Percentiles rank a stretch among this genome's conserved stretches.
Evolutionary conservation across 2,888 invertebrate genomes (phyloP).

Genomic region (Synanthedon formicaeformis): DNA sequence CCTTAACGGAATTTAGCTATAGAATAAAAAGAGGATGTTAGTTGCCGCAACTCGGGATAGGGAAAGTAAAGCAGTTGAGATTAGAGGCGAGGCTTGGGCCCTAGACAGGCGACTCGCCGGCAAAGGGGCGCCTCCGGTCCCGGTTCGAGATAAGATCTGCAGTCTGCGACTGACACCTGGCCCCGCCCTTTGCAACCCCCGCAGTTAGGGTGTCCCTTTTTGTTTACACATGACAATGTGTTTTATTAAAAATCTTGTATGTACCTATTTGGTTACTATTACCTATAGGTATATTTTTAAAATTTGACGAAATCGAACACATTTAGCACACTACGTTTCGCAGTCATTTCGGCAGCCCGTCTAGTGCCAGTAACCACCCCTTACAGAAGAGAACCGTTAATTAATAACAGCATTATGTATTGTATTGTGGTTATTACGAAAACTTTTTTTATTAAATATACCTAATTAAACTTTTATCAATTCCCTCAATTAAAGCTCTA

Average conservation of each 20-base stretch:
- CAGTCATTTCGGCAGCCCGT: no score
- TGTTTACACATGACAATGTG: slow-evolving; percentile 17
- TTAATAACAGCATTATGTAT: no score
- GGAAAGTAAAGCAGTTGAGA: no score
- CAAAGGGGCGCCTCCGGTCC: slow-evolving; percentile 19
- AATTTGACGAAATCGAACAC: no score
- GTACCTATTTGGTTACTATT: neutral
- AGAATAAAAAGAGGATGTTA: no score
- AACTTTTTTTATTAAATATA: neutral
- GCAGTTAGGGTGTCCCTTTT: slow-evolving; percentile 23
- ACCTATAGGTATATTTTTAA: neutral
- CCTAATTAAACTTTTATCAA: neutral
- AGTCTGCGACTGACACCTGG: slow-evolving; percentile 59
- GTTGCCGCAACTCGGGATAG: no score
- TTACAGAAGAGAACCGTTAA: no score
- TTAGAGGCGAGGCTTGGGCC: slow-evolving; percentile 3
- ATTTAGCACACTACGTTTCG: no score
- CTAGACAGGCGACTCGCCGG: slow-evolving; percentile 7
- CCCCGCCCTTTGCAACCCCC: slow-evolving; percentile 50
- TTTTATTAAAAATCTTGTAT: neutral
- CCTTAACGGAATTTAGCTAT: no score
- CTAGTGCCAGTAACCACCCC: no score
- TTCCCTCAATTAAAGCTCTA: neutral
- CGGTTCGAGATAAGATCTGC: slow-evolving; percentile 53
- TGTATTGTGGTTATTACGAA: neutral